Conservation (phyloP, 2,797 vertebrate genomes). For the Chaetodon trifasciatus region DNA sequence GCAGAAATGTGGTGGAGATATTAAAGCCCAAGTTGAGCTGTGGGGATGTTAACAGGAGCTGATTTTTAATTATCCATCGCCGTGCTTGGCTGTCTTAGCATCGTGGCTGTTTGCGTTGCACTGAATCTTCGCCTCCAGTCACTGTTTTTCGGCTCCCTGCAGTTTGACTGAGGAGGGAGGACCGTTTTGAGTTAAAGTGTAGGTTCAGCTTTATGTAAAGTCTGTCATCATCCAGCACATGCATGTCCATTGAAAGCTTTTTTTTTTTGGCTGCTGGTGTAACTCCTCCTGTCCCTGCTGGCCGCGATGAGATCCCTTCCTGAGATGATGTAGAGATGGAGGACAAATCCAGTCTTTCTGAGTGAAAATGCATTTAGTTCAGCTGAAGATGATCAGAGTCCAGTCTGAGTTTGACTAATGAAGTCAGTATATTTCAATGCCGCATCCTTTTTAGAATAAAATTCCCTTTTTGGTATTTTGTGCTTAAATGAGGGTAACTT, state of each 20-base stretch:
- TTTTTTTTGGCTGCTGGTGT: neutral
- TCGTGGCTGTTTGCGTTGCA: slow-evolving; percentile 68
- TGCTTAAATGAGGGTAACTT: neutral
- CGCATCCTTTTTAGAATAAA: neutral
- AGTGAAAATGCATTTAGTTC: neutral
- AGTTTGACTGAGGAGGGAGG: neutral
- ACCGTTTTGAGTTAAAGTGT: neutral
- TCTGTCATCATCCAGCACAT: neutral
- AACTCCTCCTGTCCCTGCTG: neutral
- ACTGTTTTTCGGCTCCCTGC: slow-evolving; percentile 31
- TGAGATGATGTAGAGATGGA: neutral
- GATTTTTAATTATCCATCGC: slow-evolving; percentile 3
- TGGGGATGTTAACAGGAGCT: neutral
- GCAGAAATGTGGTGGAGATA: too few species aligned
- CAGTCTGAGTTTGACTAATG: neutral
- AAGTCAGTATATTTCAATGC: neutral
- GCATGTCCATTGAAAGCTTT: neutral
- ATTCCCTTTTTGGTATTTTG: neutral
- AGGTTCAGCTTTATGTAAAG: neutral
- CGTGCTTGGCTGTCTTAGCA: slow-evolving; percentile 13
- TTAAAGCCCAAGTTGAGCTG: slow-evolving; percentile 4
- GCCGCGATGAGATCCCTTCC: neutral
- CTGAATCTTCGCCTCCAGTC: slow-evolving; percentile 63
- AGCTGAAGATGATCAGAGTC: neutral
- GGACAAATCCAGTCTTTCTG: neutral